Evolutionary conservation across 2,888 invertebrate species (phyloP).

Genomic region (Diabrotica balteata): DNA sequence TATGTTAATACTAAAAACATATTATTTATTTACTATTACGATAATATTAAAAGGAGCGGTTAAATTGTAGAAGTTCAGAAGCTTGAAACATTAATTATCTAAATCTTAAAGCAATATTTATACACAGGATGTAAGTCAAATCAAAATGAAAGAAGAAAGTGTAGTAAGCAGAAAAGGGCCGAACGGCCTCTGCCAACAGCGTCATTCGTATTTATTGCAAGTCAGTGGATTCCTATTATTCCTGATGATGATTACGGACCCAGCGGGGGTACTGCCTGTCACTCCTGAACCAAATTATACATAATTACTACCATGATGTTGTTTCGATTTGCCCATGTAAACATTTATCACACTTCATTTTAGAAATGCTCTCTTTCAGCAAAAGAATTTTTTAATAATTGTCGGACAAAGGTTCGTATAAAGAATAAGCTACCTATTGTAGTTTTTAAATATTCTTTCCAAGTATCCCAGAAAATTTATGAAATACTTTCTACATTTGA

Average conservation of each 20-base stretch:
- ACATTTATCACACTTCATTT: slow-evolving; percentile 44
- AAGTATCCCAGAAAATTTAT: too few species aligned
- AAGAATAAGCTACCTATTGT: too few species aligned
- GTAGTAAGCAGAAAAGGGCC: slow-evolving; percentile 5
- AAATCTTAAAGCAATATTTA: not conserved
- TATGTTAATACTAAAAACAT: too few species aligned
- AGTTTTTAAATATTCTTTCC: too few species aligned
- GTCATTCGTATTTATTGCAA: slow-evolving; percentile 59
- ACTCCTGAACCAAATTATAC: slow-evolving; percentile 58
- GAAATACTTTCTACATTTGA: too few species aligned
- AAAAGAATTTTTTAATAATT: too few species aligned
- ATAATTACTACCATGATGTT: slow-evolving; percentile 58
- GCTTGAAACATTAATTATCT: slow-evolving; percentile 13
- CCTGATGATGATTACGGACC: slow-evolving; percentile 59
- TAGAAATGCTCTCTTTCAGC: not conserved
- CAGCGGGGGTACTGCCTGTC: slow-evolving; percentile 58
- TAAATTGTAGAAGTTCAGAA: slow-evolving; percentile 2
- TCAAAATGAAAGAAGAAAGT: slow-evolving; percentile 5
- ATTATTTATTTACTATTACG: too few species aligned
- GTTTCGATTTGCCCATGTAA: slow-evolving; percentile 58
- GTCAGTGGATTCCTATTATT: slow-evolving; percentile 60
- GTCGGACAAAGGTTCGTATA: too few species aligned
- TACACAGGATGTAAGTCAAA: not conserved
- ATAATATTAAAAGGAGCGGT: slow-evolving; percentile 32
- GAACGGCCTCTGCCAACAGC: slow-evolving; percentile 32